Evolutionary conservation across 2,113 vertebrate genomes (phyloP), one percentile per base, ranked within the genome.

Genomic region (Mormyrus lacerda): DNA sequence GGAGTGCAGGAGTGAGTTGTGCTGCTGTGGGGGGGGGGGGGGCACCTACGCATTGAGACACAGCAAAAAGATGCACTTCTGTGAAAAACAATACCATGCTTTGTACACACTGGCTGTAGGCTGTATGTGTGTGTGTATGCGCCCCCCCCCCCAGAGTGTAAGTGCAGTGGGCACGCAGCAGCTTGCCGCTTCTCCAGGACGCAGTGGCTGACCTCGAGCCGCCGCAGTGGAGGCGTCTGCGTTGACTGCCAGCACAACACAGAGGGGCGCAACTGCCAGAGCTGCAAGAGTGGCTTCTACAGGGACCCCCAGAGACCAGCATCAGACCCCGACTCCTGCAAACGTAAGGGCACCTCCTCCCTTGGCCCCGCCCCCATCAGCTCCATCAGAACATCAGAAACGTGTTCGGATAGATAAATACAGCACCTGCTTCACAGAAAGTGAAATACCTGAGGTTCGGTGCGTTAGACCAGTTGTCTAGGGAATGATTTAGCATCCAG

Each of bases 191-290:
- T 99, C 61, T 97, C 99, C 91, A 92, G 96, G 93, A 93, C 89
- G 3, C 92, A 92, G 0, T 99, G 98, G 98, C 94, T 96, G n/a
- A 96, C 95, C 3, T 98, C 98, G 0, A 97, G 97, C 89, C 98
- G 97, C 88, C 97, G 93, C n/a, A 97, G 97, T 0, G 98, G 98
- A 0, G 98, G 98, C 0, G 89, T 98, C 91, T 99, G 98, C 0
- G 94, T 96, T 87, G 92, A 95, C 93, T 99, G 98, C 83, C 95
- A 97, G 91, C 97, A 99, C 95, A 97, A 99, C 94, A 99, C 98
- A 0, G 96, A 97, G 48, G 98, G 98, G 0, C 97, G 93, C 9
- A 96, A 97, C 90, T 99, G 98, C 93, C 95, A 99, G 90, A 95
- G 90, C 89, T 99, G 98, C 93, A 97, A 96, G 90, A 93, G 93